Evolutionary conservation across 2,113 vertebrate genomes (phyloP), one percentile per base, ranked within the genome.

Genomic region (Marmota flaviventris): DNA sequence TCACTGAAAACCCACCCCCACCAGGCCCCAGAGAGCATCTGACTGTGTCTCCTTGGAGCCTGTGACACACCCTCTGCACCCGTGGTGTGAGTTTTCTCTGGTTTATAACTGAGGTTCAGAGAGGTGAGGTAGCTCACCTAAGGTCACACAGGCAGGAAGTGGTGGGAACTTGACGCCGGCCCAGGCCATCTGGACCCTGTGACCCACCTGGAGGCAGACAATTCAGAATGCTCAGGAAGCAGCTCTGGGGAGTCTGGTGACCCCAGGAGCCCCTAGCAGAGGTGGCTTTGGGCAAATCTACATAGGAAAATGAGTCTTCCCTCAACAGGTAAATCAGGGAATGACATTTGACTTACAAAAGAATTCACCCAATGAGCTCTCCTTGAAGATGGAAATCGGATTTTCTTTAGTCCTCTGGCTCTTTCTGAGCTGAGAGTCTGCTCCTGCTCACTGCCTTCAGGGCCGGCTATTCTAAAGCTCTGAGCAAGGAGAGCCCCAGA

Each of bases 341-440:
- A 34, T 18, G 85, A n/a, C 10, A 91, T 93, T 82, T 96, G 83
- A 86, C 75, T 96, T 39, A 69, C 58, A 53, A 89, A 95, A 78
- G 45, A 4, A 12, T 69, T 61, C 89, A 39, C 8, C 8, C 6
- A 65, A 32, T 11, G 14, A 72, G n/a, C 22, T 5, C 16, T 34
- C 4, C 18, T 76, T 14, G 1, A 58, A 63, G 9, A 39, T 39
- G 37, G 48, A 17, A 37, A 22, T 65, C 10, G 11, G 75, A 42
- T 13, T 75, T n/a, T 34, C 67, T 73, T 72, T 32, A 16, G 3
- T 34, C 32, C 61, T 45, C 82, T 65, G 42, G 18, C 32, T 58
- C 56, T 58, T 58, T 58, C 56, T 18, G 18, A 20, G 56, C 56
- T 14, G 5, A 58, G 56, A 58, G 56, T 17, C 53, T 56, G 16